Percentiles rank a stretch among this genome's conserved stretches.
These are phyloP conservation scores for Myotis planiceps DNA, from an alignment of 2,797 vertebrate genomes.

Conservation along the genomic window DNA sequence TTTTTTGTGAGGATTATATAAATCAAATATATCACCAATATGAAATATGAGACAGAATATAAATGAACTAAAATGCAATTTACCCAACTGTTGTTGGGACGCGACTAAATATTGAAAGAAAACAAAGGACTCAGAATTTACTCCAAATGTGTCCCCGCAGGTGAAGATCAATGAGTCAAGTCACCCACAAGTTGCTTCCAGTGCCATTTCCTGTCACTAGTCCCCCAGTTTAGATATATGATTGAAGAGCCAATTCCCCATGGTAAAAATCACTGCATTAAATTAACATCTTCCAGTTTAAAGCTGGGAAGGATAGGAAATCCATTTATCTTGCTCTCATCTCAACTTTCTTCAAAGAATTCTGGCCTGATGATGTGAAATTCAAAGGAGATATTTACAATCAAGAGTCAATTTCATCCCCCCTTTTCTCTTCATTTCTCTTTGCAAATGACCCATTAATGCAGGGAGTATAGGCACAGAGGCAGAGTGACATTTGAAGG, in stretches of 20 bases:
- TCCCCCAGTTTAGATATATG: fast-evolving
- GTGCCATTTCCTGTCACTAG: background rate
- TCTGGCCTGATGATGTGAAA: background rate
- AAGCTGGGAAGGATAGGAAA: background rate
- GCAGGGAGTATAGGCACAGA: background rate
- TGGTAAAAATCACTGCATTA: background rate
- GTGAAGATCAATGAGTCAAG: background rate
- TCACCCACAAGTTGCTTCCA: background rate
- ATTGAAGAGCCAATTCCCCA: background rate
- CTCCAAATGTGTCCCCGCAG: no score
- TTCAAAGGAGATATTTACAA: background rate
- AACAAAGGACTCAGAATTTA: background rate
- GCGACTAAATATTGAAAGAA: background rate
- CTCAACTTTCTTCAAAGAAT: background rate
- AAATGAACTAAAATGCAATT: background rate
- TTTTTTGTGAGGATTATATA: background rate
- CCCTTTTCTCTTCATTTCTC: background rate
- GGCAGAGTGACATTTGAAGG: background rate
- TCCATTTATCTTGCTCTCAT: background rate
- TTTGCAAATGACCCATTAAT: background rate
- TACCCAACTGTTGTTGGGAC: background rate
- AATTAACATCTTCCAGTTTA: background rate
- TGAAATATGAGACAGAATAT: background rate
- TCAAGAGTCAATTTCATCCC: background rate
- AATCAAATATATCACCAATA: background rate